Percentiles rank a stretch among this genome's conserved stretches.
These are phyloP conservation scores for Hirtodrosophila cameraria DNA, from an alignment of 2,888 invertebrate species.

Conservation along the genomic window DNA sequence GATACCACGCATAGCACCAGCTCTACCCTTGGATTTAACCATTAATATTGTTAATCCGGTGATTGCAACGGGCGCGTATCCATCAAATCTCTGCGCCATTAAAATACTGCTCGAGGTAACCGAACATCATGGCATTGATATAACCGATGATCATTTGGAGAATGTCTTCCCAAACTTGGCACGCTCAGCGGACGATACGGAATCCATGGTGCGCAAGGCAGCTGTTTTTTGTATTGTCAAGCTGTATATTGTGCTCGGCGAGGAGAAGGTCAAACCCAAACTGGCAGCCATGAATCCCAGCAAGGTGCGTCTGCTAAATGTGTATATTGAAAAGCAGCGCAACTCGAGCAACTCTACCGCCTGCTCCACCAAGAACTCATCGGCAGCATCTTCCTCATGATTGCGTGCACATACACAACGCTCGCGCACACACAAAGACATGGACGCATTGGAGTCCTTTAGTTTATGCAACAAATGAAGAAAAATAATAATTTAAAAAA, in stretches of 20 bases:
- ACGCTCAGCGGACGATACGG: constrained; percentile 95
- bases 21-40: constrained; percentile 92
- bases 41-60: constrained; percentile 90
- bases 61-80: constrained; percentile 93
- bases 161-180: constrained; percentile 95
- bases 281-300: constrained; percentile 93
- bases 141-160: constrained; percentile 90
- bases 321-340: constrained; percentile 81
- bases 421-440: constrained; percentile 52
- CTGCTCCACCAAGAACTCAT: constrained; percentile 81
- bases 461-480: constrained; percentile 48
- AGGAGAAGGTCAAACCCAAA: constrained; percentile 92
- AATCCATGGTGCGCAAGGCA: constrained; percentile 97
- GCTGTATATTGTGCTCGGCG: constrained; percentile 94
- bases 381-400: constrained; percentile 82
- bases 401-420: constrained; percentile 56
- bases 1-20: constrained; percentile 89
- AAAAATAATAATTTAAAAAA: constrained; percentile 3
- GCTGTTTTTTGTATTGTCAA: constrained; percentile 99
- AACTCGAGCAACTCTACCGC: constrained; percentile 69
- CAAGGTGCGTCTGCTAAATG: constrained; percentile 86
- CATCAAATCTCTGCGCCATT: constrained; percentile 95
- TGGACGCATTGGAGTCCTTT: constrained; percentile 25
- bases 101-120: constrained; percentile 95
- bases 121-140: constrained; percentile 89